Conservation (phyloP, 2,113 vertebrate species). For the Peucedramus taeniatus region DNA sequence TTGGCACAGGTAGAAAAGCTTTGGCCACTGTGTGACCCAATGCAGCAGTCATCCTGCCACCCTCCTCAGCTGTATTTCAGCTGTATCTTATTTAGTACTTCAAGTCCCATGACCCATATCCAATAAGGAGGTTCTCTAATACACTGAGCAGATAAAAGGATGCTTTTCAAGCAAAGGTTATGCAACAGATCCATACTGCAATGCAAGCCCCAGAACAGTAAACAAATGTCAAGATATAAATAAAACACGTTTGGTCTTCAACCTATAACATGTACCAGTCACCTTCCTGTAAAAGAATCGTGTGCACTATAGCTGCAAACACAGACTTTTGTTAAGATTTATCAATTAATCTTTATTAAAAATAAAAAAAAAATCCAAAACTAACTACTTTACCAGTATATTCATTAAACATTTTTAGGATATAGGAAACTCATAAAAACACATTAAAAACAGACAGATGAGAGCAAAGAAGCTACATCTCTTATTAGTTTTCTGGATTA, state of each 20-base stretch:
- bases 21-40: neutral
- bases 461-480: neutral
- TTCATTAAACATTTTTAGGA: neutral
- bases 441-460: neutral
- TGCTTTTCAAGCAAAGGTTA: slow-evolving; percentile 32
- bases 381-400: neutral
- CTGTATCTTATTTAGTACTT: slow-evolving; percentile 11
- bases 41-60: fast-evolving
- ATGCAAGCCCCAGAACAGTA: neutral
- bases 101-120: slow-evolving; percentile 26
- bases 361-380: neutral
- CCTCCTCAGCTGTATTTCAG: neutral
- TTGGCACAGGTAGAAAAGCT: no score
- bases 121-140: slow-evolving; percentile 41
- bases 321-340: neutral
- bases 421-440: neutral
- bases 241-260: neutral
- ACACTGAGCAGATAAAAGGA: slow-evolving; percentile 42
- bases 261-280: fast-evolving
- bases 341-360: neutral
- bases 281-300: neutral
- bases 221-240: neutral
- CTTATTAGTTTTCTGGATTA: neutral
- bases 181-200: neutral
- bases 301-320: neutral